A percentile compares a stretch with the other conserved stretches of the same genome.
phyloP scores from a whole-genome alignment of 2,888 invertebrate species.

The Papilio elwesi region DNA sequence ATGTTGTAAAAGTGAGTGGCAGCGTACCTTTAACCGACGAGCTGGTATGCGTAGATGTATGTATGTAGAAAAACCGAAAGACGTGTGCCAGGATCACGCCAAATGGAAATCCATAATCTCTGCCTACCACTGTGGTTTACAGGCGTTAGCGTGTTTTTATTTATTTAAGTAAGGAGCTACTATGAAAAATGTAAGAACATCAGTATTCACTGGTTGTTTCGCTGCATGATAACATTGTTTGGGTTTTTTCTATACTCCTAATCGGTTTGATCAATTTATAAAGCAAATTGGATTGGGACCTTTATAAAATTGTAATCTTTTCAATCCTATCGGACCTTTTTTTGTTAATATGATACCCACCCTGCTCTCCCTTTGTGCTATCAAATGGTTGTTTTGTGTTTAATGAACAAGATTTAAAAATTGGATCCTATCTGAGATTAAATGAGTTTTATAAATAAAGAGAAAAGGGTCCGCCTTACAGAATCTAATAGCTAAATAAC shows the following conservation, averaged over 20 bases:
- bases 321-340: constrained; percentile 43
- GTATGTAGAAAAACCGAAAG: no score
- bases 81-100: no score
- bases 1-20: no score
- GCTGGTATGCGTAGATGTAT: no score
- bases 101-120: no score
- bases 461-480: background rate
- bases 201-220: constrained; percentile 39
- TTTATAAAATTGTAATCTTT: constrained; percentile 48
- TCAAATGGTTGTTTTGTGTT: constrained; percentile 35
- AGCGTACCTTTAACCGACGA: no score
- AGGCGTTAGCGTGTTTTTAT: no score
- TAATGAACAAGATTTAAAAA: constrained; percentile 36
- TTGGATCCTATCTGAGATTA: constrained; percentile 15
- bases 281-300: constrained; percentile 49
- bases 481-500: background rate
- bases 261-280: constrained; percentile 49
- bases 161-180: no score
- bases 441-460: constrained; percentile 31
- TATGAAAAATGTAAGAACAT: no score
- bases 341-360: constrained; percentile 41
- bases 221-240: constrained; percentile 41
- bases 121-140: no score
- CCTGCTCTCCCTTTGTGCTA: constrained; percentile 32
- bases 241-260: constrained; percentile 46